Evolutionary conservation across 1,140 invertebrate genomes (phyloP), one percentile per base, ranked within the genome.

Genomic region (Pseudomyrmex sp.): DNA sequence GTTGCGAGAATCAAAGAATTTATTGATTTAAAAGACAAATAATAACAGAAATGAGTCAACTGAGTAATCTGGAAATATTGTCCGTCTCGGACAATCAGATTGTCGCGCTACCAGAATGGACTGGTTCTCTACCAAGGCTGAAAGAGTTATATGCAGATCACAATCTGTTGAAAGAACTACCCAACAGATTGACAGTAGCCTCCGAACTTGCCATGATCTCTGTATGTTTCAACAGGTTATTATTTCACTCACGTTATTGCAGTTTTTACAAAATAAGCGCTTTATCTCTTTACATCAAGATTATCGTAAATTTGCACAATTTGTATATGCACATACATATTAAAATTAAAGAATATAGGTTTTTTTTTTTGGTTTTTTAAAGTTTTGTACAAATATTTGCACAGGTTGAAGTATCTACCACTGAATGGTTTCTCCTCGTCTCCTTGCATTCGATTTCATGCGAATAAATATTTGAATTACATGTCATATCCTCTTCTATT

Each of bases 401-500:
- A 13, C 74, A 92, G 91, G 63, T 85, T 93, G 56, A 90, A 73
- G 62, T 91, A 93, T 89, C 90, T 93, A 76, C 93, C 93, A 35
- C 62, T 92, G 35, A 93, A 93, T 82, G 92, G 88, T 75, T 93
- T 93, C 85, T n/a, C 91, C 18, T 92, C 93, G 9, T 68, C 85
- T 58, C 91, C 92, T 10, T 86, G 63, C 35, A 92, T 93, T 50
- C 86, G 75, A 77, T 93, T 93, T 80, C 88, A 91, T 50, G 87
- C 80, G 18, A 93, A 93, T 87, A 65, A 84, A 58, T 77, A 83
- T 54, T 82, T 93, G 20, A 93, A 93, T 86, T 93, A 93, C 80
- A 83, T 93, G 4, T 93, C 92, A 9, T 89, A 92, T 66, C 87
- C 92, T 8, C 74, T 93, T 44, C 77, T 92, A n/a, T 83, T 66